Percentiles rank a stretch among this genome's conserved stretches.
These are phyloP conservation scores for Centropristis striata DNA, from an alignment of 2,113 vertebrate genomes.

Conservation along the genomic window DNA sequence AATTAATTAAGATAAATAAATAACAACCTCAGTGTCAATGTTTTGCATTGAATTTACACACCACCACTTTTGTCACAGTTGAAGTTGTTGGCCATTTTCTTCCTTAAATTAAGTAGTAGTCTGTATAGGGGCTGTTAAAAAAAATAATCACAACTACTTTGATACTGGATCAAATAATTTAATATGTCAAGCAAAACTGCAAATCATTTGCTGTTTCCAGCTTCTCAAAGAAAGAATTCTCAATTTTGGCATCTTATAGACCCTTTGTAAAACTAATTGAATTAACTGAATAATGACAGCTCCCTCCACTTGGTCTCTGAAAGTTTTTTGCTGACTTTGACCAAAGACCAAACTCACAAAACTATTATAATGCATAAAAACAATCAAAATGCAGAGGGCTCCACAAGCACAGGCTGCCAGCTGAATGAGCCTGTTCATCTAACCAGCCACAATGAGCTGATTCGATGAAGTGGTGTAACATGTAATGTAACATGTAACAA, in stretches of 20 bases:
- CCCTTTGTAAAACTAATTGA: not conserved
- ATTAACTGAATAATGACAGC: not conserved
- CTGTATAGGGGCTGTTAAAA: not conserved
- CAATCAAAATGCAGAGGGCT: constrained; percentile 11
- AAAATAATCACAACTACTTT: not conserved
- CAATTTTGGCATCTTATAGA: not conserved
- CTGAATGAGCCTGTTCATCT: constrained; percentile 17
- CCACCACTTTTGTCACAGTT: not conserved
- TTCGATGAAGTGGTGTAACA: not conserved
- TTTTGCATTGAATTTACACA: not conserved
- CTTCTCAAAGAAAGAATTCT: not conserved
- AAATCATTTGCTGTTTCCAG: not conserved
- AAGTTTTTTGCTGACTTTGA: not conserved
- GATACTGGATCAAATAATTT: not conserved
- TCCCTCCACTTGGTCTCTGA: not conserved
- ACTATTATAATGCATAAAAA: not conserved
- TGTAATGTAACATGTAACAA: too few species aligned
- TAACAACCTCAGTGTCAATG: not conserved
- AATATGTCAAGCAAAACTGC: not conserved
- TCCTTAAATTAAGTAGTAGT: not conserved
- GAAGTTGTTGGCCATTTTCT: not conserved
- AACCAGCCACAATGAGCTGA: not conserved
- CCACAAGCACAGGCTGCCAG: not conserved
- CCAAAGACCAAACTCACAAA: not conserved
- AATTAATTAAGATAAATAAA: too few species aligned